phyloP scores from a whole-genome alignment of 2,888 invertebrate genomes.

The Doris montereyensis region DNA sequence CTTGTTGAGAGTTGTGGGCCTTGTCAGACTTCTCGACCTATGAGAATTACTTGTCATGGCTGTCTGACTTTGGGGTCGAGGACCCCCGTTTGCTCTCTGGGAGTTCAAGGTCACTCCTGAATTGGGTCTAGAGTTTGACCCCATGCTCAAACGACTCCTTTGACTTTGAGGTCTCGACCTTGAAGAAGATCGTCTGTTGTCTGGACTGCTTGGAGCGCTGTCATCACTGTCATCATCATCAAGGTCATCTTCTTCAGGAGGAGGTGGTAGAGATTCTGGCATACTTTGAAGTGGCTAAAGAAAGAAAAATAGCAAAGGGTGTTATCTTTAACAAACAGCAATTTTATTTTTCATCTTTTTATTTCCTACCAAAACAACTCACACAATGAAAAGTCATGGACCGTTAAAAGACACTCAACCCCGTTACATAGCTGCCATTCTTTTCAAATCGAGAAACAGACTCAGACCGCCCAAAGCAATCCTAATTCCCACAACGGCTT shows the following conservation, averaged over 20 bases:
- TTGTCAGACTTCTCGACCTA: slow-evolving; percentile 53
- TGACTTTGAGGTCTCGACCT: slow-evolving; percentile 38
- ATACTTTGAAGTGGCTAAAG: slow-evolving; percentile 67
- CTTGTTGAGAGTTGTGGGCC: slow-evolving; percentile 50
- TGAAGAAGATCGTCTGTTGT: slow-evolving; percentile 46
- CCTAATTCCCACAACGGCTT: too few species aligned
- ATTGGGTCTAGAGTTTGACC: slow-evolving; percentile 52
- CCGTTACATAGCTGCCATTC: too few species aligned
- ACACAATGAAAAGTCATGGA: too few species aligned
- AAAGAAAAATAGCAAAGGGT: too few species aligned
- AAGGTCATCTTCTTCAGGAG: slow-evolving; percentile 49
- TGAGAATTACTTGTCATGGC: slow-evolving; percentile 36
- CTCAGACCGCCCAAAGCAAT: too few species aligned
- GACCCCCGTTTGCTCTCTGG: background rate
- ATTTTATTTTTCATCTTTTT: too few species aligned
- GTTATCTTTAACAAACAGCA: too few species aligned
- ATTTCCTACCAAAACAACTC: too few species aligned
- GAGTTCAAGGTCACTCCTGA: slow-evolving; percentile 45
- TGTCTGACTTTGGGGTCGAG: slow-evolving; percentile 49
- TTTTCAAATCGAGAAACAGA: too few species aligned
- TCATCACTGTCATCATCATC: slow-evolving; percentile 59
- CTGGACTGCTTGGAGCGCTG: slow-evolving; percentile 38
- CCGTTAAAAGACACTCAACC: too few species aligned
- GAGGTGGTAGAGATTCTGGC: slow-evolving; percentile 55
- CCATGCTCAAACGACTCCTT: slow-evolving; percentile 48